A percentile compares a stretch with the other conserved stretches of the same genome.
These are phyloP conservation scores for Virgularia gustaviana DNA, from an alignment of 92 coral and sea anemone species.

Conservation along the genomic window DNA sequence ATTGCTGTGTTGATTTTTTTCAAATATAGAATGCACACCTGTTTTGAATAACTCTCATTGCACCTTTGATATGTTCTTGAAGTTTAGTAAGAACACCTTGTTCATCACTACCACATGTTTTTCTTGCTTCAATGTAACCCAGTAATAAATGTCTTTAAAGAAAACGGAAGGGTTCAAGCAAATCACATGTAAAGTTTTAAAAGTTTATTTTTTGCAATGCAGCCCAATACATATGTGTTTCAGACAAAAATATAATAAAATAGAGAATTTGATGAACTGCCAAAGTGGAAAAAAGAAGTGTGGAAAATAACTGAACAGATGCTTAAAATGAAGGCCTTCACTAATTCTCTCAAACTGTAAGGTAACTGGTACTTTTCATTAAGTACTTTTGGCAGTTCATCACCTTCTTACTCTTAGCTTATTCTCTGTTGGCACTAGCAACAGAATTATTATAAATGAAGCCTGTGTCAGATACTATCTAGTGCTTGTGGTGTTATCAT, in stretches of 20 bases:
- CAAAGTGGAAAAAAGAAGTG: no score
- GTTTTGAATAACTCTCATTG: slow-evolving; percentile 62
- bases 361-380: no score
- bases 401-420: no score
- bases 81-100: slow-evolving; percentile 24
- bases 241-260: no score
- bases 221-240: no score
- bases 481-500: slow-evolving; percentile 50
- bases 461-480: slow-evolving; percentile 85
- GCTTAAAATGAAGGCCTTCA: no score
- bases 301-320: no score
- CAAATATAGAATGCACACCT: slow-evolving; percentile 39
- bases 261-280: no score
- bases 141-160: not conserved
- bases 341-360: no score
- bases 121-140: slow-evolving; percentile 59
- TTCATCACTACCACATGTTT: slow-evolving; percentile 33
- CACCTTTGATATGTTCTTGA: slow-evolving; percentile 50
- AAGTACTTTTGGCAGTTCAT: no score
- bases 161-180: not conserved
- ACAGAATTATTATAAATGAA: not conserved
- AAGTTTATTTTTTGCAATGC: not conserved
- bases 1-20: not conserved
- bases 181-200: not conserved
- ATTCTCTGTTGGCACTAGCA: no score